Conservation (phyloP, 2,113 vertebrate species). For the Poeciliopsis prolifica region DNA sequence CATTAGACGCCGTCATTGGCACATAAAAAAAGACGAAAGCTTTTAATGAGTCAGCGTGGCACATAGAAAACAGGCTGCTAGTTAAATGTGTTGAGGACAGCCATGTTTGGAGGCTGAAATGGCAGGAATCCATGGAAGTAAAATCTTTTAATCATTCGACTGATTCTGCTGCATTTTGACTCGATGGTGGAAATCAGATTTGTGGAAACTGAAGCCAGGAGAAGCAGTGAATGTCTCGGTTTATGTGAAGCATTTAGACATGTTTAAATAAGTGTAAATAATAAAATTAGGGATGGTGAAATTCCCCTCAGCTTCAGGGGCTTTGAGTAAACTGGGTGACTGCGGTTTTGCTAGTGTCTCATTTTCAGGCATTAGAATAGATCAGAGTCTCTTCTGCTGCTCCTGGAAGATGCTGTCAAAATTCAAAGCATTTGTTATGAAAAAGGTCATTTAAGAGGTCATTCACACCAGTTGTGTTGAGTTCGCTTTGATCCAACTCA, state of each 20-base stretch:
- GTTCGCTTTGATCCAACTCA: too few relatives aligned
- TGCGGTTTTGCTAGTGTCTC: neutral
- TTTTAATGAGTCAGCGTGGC: constrained; percentile 1
- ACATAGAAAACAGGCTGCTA: neutral
- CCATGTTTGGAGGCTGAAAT: neutral
- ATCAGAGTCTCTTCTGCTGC: neutral
- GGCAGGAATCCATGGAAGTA: neutral
- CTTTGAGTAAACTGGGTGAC: neutral
- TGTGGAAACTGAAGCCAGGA: neutral
- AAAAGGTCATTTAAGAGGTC: too few relatives aligned
- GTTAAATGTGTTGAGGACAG: neutral
- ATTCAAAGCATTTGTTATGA: neutral
- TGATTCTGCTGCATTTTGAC: neutral
- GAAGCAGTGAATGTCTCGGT: neutral
- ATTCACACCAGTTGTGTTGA: too few relatives aligned
- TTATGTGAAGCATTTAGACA: neutral
- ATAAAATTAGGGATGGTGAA: neutral
- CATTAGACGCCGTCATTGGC: constrained; percentile 4
- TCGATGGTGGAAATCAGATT: too few relatives aligned
- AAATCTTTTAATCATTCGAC: neutral
- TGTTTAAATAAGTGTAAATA: constrained; percentile 5
- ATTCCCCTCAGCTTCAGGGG: neutral
- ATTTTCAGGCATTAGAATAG: neutral
- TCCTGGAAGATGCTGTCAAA: neutral
- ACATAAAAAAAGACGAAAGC: neutral